Evolutionary conservation across 2,797 vertebrate genomes (phyloP), one percentile per base, ranked within the genome.

Genomic region (Anolis apletophallus): DNA sequence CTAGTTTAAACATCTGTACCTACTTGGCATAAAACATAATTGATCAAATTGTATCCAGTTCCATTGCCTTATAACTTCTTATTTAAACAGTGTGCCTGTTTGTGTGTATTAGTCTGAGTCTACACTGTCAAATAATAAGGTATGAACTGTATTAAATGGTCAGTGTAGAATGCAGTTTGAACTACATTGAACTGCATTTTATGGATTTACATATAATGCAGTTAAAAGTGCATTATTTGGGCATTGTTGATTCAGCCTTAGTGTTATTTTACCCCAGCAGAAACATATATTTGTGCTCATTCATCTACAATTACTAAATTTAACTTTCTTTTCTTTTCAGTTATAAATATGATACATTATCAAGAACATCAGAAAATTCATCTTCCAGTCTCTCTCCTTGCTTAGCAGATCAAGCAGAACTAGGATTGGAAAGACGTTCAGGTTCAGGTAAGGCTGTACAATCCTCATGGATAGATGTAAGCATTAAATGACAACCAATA

Each of bases 341-440:
- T 85, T 96, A 96, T 8, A 93, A 95, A 13, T 96, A 95, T 81
- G 94, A 96, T 46, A 82, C 90, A 78, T 0, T 87, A 75, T 61
- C 92, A 32, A 84, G 59, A 0, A 8, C 11, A 32, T 13, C 21
- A 79, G 36, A 21, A 77, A 94, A 93, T 79, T 32, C 80, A 29
- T 93, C 80, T 26, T 88, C 91, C 55, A 85, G 36, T 11, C 1
- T 88, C 16, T 92, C 83, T 2, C 89, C 94, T 10, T 96, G 96
- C 50, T 91, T 85, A 77, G 32, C 19, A 0, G 80, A 93, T 13
- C 77, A 90, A 21, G 88, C 29, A 16, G 29, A 5, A 12, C 21
- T 3, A 13, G 11, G 13, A 64, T 29, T 32, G 90, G 87, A 84
- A 85, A 86, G 83, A 40, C 21, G 34, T 78, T 83, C 16, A 46